Percentiles rank a stretch among this genome's conserved stretches.
Conservation (phyloP, 2,797 vertebrate species). For the Dendrocincla fuliginosa region DNA sequence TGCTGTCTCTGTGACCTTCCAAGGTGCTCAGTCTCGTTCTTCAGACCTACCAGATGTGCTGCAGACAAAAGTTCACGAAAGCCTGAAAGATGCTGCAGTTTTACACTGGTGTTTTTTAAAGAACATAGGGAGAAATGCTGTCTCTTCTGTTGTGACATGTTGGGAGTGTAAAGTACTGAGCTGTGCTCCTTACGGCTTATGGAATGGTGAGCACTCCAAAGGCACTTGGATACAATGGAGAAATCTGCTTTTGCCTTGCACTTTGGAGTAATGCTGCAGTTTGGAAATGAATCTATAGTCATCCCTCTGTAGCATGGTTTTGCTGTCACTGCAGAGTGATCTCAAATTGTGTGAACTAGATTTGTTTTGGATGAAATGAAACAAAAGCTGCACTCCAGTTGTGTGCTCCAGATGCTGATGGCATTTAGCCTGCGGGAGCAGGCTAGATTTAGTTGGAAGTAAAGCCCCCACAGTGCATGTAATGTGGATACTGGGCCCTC, state of each 20-base stretch:
- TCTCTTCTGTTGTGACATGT: background rate
- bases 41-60: background rate
- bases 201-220: background rate
- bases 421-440: background rate
- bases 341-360: background rate
- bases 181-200: background rate
- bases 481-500: background rate
- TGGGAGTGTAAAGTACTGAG: background rate
- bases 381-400: background rate
- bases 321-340: background rate
- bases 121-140: background rate
- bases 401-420: background rate
- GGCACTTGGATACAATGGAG: background rate
- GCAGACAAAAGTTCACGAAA: background rate
- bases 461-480: background rate
- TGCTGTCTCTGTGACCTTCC: background rate
- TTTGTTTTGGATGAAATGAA: background rate
- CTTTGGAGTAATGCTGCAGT: background rate
- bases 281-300: background rate
- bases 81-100: background rate
- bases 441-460: background rate
- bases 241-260: background rate
- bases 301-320: background rate
- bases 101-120: background rate
- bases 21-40: background rate